phyloP scores from a whole-genome alignment of 1,140 invertebrate genomes.

The Atta cephalotes region DNA sequence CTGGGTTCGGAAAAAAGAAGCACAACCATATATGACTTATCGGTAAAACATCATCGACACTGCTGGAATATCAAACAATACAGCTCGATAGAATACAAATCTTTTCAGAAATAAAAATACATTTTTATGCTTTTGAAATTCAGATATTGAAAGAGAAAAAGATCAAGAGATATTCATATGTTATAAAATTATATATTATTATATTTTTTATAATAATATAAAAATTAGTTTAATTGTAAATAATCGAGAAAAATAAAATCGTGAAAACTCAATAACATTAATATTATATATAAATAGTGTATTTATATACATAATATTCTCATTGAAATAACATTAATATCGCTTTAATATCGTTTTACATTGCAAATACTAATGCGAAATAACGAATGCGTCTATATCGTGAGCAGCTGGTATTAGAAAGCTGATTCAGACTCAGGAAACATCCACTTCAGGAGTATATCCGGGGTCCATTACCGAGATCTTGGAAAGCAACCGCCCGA shows the following conservation, averaged over 20 bases:
- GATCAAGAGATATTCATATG: not conserved
- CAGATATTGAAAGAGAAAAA: not conserved
- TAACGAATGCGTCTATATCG: conserved; percentile 81
- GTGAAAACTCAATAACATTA: not conserved
- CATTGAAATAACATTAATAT: not conserved
- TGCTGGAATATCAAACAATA: conserved; percentile 83
- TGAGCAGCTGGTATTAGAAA: conserved; percentile 79
- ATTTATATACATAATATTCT: not conserved
- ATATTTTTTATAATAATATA: not conserved
- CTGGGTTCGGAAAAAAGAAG: conserved; percentile 78
- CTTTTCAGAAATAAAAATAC: conserved; percentile 13
- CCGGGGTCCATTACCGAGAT: conserved; percentile 85
- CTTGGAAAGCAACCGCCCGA: conserved; percentile 82
- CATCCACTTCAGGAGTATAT: conserved; percentile 82
- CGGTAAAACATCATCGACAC: conserved; percentile 83
- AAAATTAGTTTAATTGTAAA: not conserved
- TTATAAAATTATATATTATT: not conserved
- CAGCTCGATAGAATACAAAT: conserved; percentile 69
- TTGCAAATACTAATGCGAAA: conserved; percentile 25
- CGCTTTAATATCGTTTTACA: not conserved
- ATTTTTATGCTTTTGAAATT: conserved; percentile 25
- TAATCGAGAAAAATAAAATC: not conserved
- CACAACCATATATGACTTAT: conserved; percentile 75
- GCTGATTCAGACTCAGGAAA: conserved; percentile 81
- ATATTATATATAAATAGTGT: not conserved